Percentiles rank a stretch among this genome's conserved stretches.
phyloP scores from a whole-genome alignment of 2,113 vertebrate genomes.

The Setophaga coronata region DNA sequence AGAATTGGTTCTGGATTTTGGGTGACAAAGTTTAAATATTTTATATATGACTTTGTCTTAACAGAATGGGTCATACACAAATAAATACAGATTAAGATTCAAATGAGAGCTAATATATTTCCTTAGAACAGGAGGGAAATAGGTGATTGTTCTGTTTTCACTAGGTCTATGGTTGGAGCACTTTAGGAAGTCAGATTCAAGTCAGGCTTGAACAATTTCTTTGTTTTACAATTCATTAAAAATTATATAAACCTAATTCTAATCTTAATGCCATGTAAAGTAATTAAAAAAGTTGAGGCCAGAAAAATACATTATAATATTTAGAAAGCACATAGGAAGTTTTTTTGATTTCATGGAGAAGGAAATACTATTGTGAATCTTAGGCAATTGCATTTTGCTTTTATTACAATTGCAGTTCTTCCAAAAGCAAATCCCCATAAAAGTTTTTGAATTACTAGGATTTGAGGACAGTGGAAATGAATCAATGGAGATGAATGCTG shows the following conservation, averaged over 20 bases:
- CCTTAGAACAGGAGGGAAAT: not conserved
- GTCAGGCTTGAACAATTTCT: not conserved
- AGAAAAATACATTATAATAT: not conserved
- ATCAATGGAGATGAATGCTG: not conserved
- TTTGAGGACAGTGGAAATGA: not conserved
- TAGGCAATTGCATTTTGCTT: not conserved
- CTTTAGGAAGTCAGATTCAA: not conserved
- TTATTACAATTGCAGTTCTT: not conserved
- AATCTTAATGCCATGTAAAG: not conserved
- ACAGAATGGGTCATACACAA: not conserved
- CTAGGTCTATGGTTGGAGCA: not conserved
- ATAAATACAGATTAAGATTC: not conserved
- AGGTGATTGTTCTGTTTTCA: not conserved
- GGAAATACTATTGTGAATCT: not conserved
- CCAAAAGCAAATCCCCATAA: not conserved
- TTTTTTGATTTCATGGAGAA: not conserved
- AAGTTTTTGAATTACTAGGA: not conserved
- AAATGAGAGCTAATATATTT: not conserved
- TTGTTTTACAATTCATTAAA: not conserved
- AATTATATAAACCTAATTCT: not conserved
- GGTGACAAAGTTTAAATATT: not conserved
- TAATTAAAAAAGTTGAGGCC: not conserved
- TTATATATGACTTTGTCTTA: not conserved
- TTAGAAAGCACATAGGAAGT: not conserved
- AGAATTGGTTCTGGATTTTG: not conserved